Conservation (phyloP, 2,888 invertebrate species). For the Idaea biselata region DNA sequence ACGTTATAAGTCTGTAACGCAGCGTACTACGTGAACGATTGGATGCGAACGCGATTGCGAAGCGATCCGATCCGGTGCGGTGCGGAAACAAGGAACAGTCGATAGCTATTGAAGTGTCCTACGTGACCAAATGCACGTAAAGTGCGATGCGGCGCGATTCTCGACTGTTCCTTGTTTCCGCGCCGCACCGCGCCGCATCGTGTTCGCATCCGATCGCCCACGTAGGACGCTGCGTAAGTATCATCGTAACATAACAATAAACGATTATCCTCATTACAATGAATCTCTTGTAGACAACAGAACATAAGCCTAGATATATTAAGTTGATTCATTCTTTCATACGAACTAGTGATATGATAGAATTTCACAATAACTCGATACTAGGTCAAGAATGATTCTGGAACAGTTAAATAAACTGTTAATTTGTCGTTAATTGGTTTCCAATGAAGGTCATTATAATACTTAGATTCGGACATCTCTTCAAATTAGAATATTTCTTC, state of each 20-base stretch:
- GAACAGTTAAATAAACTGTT: slow-evolving; percentile 25
- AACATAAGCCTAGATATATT: slow-evolving; percentile 36
- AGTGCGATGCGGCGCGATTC: too few species aligned
- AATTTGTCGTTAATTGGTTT: slow-evolving; percentile 19
- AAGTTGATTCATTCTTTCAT: slow-evolving; percentile 48
- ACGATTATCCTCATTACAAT: slow-evolving; percentile 24
- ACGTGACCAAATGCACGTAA: too few species aligned
- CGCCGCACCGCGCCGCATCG: too few species aligned
- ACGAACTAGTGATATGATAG: slow-evolving; percentile 45
- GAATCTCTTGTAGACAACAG: slow-evolving; percentile 19
- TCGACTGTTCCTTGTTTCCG: too few species aligned
- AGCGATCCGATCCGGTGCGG: too few species aligned
- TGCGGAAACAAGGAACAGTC: too few species aligned
- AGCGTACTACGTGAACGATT: too few species aligned
- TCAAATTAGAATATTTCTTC: neutral
- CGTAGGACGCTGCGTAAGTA: too few species aligned
- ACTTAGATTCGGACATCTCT: slow-evolving; percentile 7
- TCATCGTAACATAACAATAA: slow-evolving; percentile 21
- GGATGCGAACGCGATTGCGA: too few species aligned
- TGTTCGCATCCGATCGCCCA: too few species aligned
- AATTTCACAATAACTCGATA: slow-evolving; percentile 43
- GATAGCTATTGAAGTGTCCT: too few species aligned
- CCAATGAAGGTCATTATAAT: slow-evolving; percentile 13
- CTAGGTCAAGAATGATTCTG: slow-evolving; percentile 46
- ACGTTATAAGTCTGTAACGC: neutral